These are phyloP conservation scores for Palaemon carinicauda DNA, from an alignment of 1,140 invertebrate species.

Conservation along the genomic window DNA sequence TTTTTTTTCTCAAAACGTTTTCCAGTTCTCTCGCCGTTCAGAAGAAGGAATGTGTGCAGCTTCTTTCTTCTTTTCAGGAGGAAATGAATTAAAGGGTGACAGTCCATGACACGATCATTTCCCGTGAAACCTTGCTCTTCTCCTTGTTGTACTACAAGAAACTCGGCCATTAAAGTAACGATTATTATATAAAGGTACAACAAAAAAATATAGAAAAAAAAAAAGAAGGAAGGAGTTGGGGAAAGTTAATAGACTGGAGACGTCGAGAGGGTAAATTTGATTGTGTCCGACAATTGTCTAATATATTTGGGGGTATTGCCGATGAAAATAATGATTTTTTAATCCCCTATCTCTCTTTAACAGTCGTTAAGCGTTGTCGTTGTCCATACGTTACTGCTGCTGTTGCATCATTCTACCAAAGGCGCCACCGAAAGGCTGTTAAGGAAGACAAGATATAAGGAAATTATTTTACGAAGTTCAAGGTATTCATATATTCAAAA, in stretches of 20 bases:
- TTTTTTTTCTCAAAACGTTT: not conserved
- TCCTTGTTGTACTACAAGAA: slow-evolving; percentile 41
- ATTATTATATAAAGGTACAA: slow-evolving; percentile 3
- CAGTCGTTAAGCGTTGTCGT: too few species aligned
- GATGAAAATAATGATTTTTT: too few species aligned
- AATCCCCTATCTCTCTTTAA: too few species aligned
- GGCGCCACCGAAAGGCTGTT: too few species aligned
- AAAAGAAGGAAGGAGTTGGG: not conserved
- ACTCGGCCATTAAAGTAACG: not conserved
- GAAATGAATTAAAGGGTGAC: not conserved
- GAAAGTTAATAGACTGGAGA: not conserved
- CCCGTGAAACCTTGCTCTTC: not conserved
- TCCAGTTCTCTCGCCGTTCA: not conserved
- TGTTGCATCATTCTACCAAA: too few species aligned
- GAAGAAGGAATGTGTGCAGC: not conserved
- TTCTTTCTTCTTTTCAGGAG: too few species aligned
- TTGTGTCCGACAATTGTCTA: not conserved
- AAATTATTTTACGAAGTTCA: too few species aligned
- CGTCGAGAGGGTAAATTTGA: not conserved
- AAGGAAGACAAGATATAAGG: too few species aligned
- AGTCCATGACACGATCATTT: not conserved
- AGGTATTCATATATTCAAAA: too few species aligned
- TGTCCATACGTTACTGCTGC: too few species aligned
- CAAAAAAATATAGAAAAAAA: not conserved
- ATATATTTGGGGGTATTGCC: not conserved